Base-by-base conservation (phyloP, 2,797 vertebrate genomes). In the Vespertilio murinus region DNA sequence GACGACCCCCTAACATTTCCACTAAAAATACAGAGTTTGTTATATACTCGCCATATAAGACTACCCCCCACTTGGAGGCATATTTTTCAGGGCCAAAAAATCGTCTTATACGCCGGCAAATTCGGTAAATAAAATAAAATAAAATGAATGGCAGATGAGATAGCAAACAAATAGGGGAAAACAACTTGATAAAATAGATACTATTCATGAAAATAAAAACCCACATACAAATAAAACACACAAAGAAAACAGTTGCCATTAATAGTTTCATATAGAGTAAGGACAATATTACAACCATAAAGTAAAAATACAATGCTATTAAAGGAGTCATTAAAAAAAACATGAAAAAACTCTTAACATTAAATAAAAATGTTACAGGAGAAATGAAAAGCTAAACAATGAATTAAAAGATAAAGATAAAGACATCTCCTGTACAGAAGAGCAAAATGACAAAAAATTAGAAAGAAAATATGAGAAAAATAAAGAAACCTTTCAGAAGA, bases 241-340 rank as follows among this genome's bases (percentile, higher is more conserved):
- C 6, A 65, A 61, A 67, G 25, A 28, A 59, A 61, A 61, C 38
- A 28, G 1, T 61, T 86, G 11, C 23, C 28, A 17, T 88, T 54
- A 84, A 67, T 52, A 84, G 35, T 20, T 47, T 67, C 83, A 79
- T 18, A 49, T 18, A 79, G 8, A 85, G 17, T 25, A 47, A 28
- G 74, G 30, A 3, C 35, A 25, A 61, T 35, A 79, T 11, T n/a
- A 9, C 22, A 74, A 75, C 20, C 35, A 54, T 56, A 69, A 78
- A 88, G 35, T 40, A 79, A 80, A 88, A 88, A 75, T n/a, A 30
- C 11, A 35, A 35, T 59, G 25, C 8, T 69, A n/a, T 45, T 80
- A 65, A 88, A 33, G 4, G 8, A 33, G 17, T 84, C 45, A 88
- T 54, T 94, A 54, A 18, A 80, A 77, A 95, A 75, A 95, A 86